A percentile compares a stretch with the other conserved stretches of the same genome.
Evolutionary conservation across 2,888 invertebrate species (phyloP).

Genomic region (Parochlus steinenii): DNA sequence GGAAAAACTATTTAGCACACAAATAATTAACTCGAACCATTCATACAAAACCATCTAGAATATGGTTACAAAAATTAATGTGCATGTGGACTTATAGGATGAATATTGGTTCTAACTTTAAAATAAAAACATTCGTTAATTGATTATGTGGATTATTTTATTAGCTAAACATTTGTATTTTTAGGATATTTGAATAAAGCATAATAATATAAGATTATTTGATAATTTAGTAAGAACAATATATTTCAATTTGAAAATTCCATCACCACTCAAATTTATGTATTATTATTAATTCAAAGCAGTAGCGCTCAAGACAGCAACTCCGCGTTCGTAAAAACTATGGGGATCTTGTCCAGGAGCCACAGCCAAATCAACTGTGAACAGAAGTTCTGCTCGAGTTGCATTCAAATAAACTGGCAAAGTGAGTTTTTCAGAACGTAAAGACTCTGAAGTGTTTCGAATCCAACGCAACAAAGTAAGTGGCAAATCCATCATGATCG

Average conservation of each 20-base stretch:
- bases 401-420: constrained; percentile 96
- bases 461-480: constrained; percentile 82
- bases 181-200: too few species aligned
- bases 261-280: neutral
- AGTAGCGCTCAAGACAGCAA: constrained; percentile 88
- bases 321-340: constrained; percentile 96
- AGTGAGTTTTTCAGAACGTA: constrained; percentile 50
- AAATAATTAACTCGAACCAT: too few species aligned
- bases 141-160: too few species aligned
- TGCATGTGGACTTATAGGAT: too few species aligned
- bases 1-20: too few species aligned
- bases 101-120: too few species aligned
- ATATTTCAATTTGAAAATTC: neutral
- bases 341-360: constrained; percentile 82
- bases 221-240: too few species aligned
- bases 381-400: constrained; percentile 83
- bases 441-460: constrained; percentile 5
- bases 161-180: too few species aligned
- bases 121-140: too few species aligned
- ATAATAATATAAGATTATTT: too few species aligned
- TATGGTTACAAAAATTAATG: too few species aligned
- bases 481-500: constrained; percentile 88
- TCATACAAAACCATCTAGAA: too few species aligned
- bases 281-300: constrained; percentile 51
- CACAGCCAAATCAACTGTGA: constrained; percentile 87